Evolutionary conservation across 1,140 invertebrate genomes (phyloP), one percentile per base, ranked within the genome.

Genomic region (Papilio glaucus): DNA sequence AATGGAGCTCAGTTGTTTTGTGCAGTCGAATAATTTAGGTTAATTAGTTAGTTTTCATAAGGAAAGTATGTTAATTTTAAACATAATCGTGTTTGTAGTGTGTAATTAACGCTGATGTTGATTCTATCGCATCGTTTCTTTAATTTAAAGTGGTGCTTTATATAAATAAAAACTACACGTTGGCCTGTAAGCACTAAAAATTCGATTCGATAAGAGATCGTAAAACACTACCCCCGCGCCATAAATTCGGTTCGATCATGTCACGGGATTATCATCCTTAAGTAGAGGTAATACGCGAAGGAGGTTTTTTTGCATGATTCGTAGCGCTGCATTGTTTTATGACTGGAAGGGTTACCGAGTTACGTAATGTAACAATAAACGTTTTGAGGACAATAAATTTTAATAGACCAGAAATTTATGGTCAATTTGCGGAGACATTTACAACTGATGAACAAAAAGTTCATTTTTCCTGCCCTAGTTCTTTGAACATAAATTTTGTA

Each of bases 361-460:
- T 90, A 89, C 82, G 84, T 85, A 89, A 89, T 84, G 74, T 81
- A 82, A 86, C 85, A 86, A 85, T 90, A 88, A 92, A 88, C 83
- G 83, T 81, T 88, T 86, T 86, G 83, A 85, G 81, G 81, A 77
- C 76, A 85, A 87, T 89, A 89, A 88, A 86, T 89, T 89, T 90
- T 90, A 89, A 90, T 87, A 88, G 85, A 84, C 77, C 81, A 85
- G 82, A 86, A 86, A 87, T 91, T 90, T 90, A 90, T 85, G 81
- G 77, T 80, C 86, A 81, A 84, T 88, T 87, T 83, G 86, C 80
- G 84, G 84, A 76, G 86, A 90, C 86, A 85, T 88, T 91, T 90
- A 90, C 84, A 88, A 79, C 85, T 85, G 84, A 88, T 87, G 86
- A 85, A 87, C 83, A 86, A 88, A 89, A 87, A 86, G 79, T 75